A percentile compares a stretch with the other conserved stretches of the same genome.
These are phyloP conservation scores for Mycetomoellerius zeteki DNA, from an alignment of 1,140 invertebrate species.

Conservation along the genomic window DNA sequence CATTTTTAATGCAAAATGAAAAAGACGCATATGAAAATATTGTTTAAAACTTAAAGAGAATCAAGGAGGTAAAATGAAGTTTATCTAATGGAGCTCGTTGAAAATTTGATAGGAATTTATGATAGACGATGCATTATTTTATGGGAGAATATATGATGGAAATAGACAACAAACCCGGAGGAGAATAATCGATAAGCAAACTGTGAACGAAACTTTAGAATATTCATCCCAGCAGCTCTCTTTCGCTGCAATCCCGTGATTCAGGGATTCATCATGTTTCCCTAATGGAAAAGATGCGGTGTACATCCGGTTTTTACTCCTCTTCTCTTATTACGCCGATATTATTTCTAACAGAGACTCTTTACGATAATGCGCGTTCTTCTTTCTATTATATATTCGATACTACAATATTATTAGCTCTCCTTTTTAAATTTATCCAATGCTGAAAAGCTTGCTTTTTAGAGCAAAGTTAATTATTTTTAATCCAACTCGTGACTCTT, in stretches of 20 bases:
- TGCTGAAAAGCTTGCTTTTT: not conserved
- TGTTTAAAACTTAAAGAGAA: not conserved
- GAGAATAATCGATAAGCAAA: not conserved
- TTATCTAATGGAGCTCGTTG: not conserved
- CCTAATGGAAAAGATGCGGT: not conserved
- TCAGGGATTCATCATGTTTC: not conserved
- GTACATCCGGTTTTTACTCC: not conserved
- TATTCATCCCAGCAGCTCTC: not conserved
- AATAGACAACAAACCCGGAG: not conserved
- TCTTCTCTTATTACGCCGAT: not conserved
- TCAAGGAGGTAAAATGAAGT: not conserved
- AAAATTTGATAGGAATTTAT: constrained; percentile 25
- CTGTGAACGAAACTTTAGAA: not conserved
- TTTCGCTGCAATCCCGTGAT: not conserved
- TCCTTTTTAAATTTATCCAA: constrained; percentile 10
- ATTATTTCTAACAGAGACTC: not conserved
- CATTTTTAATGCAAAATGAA: not conserved
- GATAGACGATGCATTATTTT: not conserved
- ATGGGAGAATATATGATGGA: not conserved
- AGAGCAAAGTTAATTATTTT: constrained; percentile 8
- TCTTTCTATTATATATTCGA: not conserved
- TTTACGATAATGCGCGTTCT: constrained; percentile 28
- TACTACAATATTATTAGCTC: not conserved
- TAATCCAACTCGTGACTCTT: constrained; percentile 3
- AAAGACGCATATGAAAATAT: not conserved